Evolutionary conservation across 2,113 vertebrate genomes (phyloP), one percentile per base, ranked within the genome.

Genomic region (Crotophaga sulcirostris): DNA sequence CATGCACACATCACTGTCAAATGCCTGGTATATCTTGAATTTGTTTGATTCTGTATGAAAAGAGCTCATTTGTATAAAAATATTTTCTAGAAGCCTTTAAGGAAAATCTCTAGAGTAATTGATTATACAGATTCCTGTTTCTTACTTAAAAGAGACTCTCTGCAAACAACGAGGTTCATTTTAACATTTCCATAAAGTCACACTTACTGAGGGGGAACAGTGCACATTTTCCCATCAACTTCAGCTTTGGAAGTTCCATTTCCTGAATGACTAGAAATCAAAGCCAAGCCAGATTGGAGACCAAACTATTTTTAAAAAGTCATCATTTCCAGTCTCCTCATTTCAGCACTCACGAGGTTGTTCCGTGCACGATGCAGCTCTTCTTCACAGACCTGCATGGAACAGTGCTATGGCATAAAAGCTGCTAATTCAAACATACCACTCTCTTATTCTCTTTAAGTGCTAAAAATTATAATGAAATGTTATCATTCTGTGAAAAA

Each of bases 131-230:
- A 92, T 88, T 93, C 70, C 23, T 11, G 18, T 74, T 89, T 90
- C 83, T 87, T 91, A 76, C 76, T 81, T 90, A 84, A 93, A 94
- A 8, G 38, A 94, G 83, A 82, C 44, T 79, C 74, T 89, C 24
- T n/a, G 52, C 21, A 93, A 96, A 95, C 63, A 94, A 91, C 51
- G 87, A 91, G 63, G 77, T 81, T 42, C 11, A 90, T 87, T 96
- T 90, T 84, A 95, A 96, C 56, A 86, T 93, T 96, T 97, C 79
- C 79, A 92, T 92, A 78, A 94, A 94, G 89, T 89, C 66, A 81
- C 24, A 58, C 38, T 93, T 90, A 88, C 79, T 78, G 29, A 82
- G 49, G 62, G 83, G 26, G 77, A 97, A 91, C 19, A 63, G 26
- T 91, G 34, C 13, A 55, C 11, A 80, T 95, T 90, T 83, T 84